phyloP scores from a whole-genome alignment of 2,888 invertebrate species.

The Phorcus lineatus region DNA sequence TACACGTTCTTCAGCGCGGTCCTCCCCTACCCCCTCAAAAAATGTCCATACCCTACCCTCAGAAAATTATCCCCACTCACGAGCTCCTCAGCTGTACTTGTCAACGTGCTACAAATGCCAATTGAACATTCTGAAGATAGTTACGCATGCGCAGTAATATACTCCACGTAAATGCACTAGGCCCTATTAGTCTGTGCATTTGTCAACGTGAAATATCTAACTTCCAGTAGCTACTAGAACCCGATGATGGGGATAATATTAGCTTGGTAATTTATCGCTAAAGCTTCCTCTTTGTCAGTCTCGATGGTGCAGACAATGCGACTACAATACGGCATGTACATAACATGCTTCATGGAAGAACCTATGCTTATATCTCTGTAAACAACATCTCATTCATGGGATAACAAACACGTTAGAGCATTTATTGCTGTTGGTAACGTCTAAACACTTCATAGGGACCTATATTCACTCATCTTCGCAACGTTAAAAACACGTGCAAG shows the following conservation, averaged over 20 bases:
- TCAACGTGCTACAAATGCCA: neutral
- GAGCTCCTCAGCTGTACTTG: neutral
- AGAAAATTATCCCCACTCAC: no score
- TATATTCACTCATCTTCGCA: no score
- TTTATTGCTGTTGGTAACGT: no score
- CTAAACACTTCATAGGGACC: no score
- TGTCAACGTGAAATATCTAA: neutral
- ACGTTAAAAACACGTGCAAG: no score
- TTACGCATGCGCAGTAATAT: neutral
- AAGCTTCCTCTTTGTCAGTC: conserved; percentile 3
- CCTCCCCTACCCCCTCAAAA: neutral
- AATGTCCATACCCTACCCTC: neutral
- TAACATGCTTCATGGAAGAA: no score
- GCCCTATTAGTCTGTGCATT: neutral
- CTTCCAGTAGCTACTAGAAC: neutral
- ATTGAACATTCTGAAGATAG: neutral
- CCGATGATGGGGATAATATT: neutral
- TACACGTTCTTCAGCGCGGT: no score
- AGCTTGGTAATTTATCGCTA: conserved; percentile 21
- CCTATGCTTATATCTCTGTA: no score
- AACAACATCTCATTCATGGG: no score
- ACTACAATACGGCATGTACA: neutral
- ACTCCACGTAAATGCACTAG: conserved; percentile 1
- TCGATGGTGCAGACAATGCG: neutral
- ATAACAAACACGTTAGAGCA: no score